Base-by-base conservation (phyloP, 2,888 invertebrate species). In the Diaperis boleti region DNA sequence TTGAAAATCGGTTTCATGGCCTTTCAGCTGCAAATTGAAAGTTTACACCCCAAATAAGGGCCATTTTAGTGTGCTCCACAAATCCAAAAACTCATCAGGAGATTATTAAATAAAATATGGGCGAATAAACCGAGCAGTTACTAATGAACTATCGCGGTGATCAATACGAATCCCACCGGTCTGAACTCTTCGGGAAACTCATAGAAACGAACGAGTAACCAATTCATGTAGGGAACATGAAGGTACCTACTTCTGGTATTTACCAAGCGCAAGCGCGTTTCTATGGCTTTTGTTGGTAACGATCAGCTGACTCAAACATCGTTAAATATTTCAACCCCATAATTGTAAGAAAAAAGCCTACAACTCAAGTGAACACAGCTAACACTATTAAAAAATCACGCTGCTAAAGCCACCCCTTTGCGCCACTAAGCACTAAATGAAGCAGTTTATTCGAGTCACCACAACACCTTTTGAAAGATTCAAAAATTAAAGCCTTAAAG, bases 221-320 rank as follows among this genome's bases (percentile, higher is more conserved):
- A 54, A 41, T 54, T 54, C 37, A 52, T 31, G 42, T 42, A 41
- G 26, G 18, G 31, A 45, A 47, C 33, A 61, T 52, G 52, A 54
- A 54, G 18, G 35, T 44, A 49, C n/a, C n/a, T n/a, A n/a, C 42
- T 62, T 56, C 29, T 56, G 49, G 62, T 56, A 49, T 62, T 62
- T 62, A 41, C 20, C 41, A 56, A 56, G 62, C 62, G 62, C 62
- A 62, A 55, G 65, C 65, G 65, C 65, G 61, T 65, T 65, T 61
- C 62, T 61, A 62, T 60, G 55, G 64, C 47, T 65, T 65, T 65
- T 60, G 57, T 62, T 56, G 49, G 56, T 56, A 62, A 62, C 56
- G 62, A 62, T 62, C 62, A 62, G 62, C 62, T 62, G 62, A 62
- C 62, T 62, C 62, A 49, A 62, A 62, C 56, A 56, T 62, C 56